These are phyloP conservation scores for Microtus ochrogaster DNA, from an alignment of 2,113 vertebrate species.

Conservation along the genomic window DNA sequence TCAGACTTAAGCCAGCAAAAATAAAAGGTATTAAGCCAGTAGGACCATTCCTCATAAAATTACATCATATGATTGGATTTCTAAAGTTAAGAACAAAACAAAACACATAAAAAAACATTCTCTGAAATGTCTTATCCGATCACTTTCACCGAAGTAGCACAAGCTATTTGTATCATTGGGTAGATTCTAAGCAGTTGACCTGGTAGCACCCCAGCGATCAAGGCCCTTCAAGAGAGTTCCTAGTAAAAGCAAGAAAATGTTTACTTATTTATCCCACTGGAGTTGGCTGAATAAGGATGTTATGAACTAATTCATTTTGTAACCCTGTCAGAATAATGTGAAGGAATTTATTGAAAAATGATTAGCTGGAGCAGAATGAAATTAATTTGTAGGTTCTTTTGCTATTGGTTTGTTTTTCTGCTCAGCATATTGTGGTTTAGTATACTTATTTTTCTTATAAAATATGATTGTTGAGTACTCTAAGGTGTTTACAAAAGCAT, in stretches of 20 bases:
- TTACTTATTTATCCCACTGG: neutral
- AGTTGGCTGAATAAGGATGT: neutral
- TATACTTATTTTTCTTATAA: neutral
- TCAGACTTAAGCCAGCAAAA: neutral
- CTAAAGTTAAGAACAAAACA: neutral
- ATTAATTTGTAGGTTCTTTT: neutral
- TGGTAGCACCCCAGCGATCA: neutral
- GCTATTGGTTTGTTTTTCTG: neutral
- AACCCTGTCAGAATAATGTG: neutral
- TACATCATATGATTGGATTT: neutral
- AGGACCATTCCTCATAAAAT: neutral
- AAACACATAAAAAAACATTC: neutral
- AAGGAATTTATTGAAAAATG: neutral
- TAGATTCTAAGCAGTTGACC: neutral
- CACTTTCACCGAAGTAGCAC: neutral
- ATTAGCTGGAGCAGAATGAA: neutral
- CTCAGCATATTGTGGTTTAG: neutral
- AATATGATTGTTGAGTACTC: neutral
- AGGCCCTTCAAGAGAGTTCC: neutral
- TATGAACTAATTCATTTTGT: neutral
- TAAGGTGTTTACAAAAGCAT: neutral
- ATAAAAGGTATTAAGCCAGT: neutral
- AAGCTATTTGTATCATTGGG: neutral
- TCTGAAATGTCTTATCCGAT: neutral
- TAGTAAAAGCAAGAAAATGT: neutral